A percentile compares a stretch with the other conserved stretches of the same genome.
Conservation (phyloP, 2,888 invertebrate genomes). For the Dione vanillae region DNA sequence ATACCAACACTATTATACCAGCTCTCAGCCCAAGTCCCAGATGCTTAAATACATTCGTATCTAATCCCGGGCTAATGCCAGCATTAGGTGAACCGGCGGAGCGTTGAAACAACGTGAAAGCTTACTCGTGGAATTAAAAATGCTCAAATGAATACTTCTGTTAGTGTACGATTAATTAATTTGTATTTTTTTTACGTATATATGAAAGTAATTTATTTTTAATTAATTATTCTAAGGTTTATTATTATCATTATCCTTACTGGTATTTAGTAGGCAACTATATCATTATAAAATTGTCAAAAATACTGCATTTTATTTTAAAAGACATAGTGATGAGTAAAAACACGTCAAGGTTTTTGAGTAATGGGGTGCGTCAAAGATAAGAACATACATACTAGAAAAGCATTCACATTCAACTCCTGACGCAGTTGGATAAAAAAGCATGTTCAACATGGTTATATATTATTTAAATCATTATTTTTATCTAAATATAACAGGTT, state of each 20-base stretch:
- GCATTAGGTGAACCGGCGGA: conserved; percentile 14
- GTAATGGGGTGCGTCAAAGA: no score
- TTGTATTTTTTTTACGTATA: background rate
- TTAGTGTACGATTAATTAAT: background rate
- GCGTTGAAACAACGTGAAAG: conserved; percentile 1
- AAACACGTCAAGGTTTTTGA: no score
- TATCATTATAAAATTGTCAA: no score
- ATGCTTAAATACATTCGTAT: conserved; percentile 15
- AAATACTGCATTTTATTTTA: no score
- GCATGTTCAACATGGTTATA: background rate
- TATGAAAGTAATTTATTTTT: background rate
- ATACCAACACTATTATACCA: background rate
- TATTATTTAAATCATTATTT: background rate
- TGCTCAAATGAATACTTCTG: background rate
- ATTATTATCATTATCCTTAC: no score
- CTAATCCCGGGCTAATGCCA: conserved; percentile 17
- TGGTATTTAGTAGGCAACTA: no score
- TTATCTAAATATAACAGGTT: background rate
- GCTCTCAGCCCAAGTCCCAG: conserved; percentile 6
- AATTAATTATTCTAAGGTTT: background rate
- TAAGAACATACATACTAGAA: no score
- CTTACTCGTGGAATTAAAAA: conserved; percentile 14
- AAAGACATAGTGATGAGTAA: no score
- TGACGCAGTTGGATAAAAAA: no score
- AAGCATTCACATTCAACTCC: no score